phyloP scores from a whole-genome alignment of 2,888 invertebrate species.

The Morinoia aosen region DNA sequence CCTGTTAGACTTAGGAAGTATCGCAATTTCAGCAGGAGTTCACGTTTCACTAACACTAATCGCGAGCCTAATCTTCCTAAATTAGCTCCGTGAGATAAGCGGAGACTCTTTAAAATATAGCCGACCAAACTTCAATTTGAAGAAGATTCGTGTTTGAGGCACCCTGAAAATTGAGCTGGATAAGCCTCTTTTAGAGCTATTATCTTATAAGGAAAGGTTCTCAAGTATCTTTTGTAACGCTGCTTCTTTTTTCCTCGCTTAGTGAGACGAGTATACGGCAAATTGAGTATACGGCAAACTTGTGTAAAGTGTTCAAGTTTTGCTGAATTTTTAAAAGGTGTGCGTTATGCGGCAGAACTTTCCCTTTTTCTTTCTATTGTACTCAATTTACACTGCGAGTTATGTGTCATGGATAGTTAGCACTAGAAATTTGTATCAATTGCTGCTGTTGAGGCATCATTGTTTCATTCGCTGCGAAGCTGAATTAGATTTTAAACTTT shows the following conservation, averaged over 20 bases:
- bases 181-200: slow-evolving; percentile 37
- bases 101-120: slow-evolving; percentile 47
- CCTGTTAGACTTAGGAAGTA: slow-evolving; percentile 52
- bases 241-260: not conserved
- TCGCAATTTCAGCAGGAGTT: slow-evolving; percentile 52
- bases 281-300: not conserved
- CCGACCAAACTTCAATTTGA: slow-evolving; percentile 45
- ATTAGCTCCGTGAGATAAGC: slow-evolving; percentile 51
- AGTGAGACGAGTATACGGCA: too few species aligned
- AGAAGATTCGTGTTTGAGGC: slow-evolving; percentile 30
- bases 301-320: not conserved
- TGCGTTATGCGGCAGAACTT: not conserved
- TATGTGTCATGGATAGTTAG: not conserved
- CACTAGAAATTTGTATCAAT: too few species aligned
- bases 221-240: not conserved
- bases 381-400: not conserved
- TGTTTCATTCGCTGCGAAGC: too few species aligned
- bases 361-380: not conserved
- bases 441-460: too few species aligned
- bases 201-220: not conserved
- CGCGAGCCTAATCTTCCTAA: slow-evolving; percentile 50
- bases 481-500: too few species aligned
- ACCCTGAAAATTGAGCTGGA: not conserved
- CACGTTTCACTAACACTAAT: slow-evolving; percentile 53
- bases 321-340: too few species aligned